Evolutionary conservation across 2,888 invertebrate genomes (phyloP), one percentile per base, ranked within the genome.

Genomic region (Callimorpha dominula): DNA sequence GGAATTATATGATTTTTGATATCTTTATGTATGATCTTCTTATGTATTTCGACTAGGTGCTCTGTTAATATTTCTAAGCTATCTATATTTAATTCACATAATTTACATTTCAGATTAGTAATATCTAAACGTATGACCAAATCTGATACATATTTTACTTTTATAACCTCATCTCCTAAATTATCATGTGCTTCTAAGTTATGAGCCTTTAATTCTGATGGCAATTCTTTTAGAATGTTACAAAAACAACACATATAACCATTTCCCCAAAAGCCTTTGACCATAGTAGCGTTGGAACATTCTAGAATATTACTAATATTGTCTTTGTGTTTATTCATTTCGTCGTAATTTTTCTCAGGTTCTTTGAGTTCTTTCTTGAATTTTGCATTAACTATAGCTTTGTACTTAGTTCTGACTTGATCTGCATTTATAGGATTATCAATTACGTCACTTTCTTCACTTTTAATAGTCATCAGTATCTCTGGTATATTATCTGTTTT

Each of bases 1-100:
- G 94, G 93, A 0, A 94, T 80, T 9, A 93, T 90, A 50, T 91
- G 89, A 70, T 90, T 92, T 40, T 92, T 88, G 1, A 92, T 85
- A 60, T 91, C 89, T 0, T 77, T 85, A 68, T 90, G 85, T 12
- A 92, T 82, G 0, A 73, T 73, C 77, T 87, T 88, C 0, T 77
- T 74, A 69, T 94, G 94, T 0, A 46, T 60, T 1, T 76, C 68
- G 17, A 81, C 85, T 1, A 94, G 73, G 74, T 94, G 92, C 0
- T 83, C 77, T 68, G 86, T 86, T 0, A 91, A 74, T 0, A 79
- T 68, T 75, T 92, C 89, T 15, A 93, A 68, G 0, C 79, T 81
- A 4, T 87, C 79, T 0, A 91, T 74, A 4, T 69, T 73, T 4
- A 43, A 11, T 0, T 76, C 66, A 70, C 94, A 94, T 1, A 91